Evolutionary conservation across 1,140 invertebrate species (phyloP), one percentile per base, ranked within the genome.

Genomic region (Pseudoatta argentina): DNA sequence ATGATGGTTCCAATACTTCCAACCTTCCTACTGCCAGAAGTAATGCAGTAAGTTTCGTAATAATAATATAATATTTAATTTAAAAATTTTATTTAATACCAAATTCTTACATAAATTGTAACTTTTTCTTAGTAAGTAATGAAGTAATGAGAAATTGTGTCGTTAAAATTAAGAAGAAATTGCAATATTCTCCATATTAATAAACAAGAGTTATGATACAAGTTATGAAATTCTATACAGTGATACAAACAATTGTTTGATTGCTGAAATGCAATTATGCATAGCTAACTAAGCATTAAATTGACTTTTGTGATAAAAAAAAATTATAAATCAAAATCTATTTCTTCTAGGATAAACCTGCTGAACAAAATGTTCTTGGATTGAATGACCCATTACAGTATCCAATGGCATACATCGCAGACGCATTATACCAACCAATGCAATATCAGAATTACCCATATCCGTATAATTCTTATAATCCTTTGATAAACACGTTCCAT

Each of bases 11-110:
- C 14, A 30, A 18, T 66, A 18, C 12, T 69, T 57, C 21, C 21
- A 55, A 57, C 4, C 1, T 27, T 39, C 12, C n/a, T 18, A 55
- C 1, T n/a, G 30, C 77, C 21, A 39, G 14, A 79, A 79, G 21
- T 78, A 79, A 79, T 44, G 16, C 64, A 39, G 77, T 81, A 69
- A 81, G 77, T 81, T 44, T 57, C 8, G 8, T n/a, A 34, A 66
- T 24, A 79, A 55, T 34, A 79, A 67, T 34, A 53, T 67, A 18
- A 48, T 18, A 3, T 77, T 59, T 18, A 76, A 63, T 1, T 44
- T 24, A 18, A 14, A 2, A 39, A 27, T 21, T 63, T 48, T 27
- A 77, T 44, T 27, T 24, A 75, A 59, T 18, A 1, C 7, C 4
- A 61, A 16, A 57, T 57, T 73, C 18, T 55, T 72, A 4, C 14